Conservation (phyloP, 2,888 invertebrate species). For the Cetonia aurata region DNA sequence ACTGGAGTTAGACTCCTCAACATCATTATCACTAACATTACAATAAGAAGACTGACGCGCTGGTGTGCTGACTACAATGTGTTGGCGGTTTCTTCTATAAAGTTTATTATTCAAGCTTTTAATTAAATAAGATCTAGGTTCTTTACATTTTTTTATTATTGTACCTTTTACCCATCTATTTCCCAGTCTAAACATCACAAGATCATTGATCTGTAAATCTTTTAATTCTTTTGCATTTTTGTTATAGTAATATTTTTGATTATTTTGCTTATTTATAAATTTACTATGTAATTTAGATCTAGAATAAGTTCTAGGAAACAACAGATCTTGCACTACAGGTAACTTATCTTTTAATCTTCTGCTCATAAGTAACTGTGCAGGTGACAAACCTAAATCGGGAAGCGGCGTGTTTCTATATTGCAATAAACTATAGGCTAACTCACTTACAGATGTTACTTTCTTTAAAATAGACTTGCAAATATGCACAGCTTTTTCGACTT, state of each 20-base stretch:
- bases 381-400: conserved; percentile 42
- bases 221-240: conserved; percentile 1
- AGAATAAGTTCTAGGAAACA: not conserved
- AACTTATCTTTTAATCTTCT: conserved; percentile 21
- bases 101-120: no score
- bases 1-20: no score
- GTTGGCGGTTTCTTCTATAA: no score
- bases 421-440: conserved; percentile 44
- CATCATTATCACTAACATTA: no score
- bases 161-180: conserved; percentile 3
- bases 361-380: conserved; percentile 46
- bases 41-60: no score
- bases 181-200: not conserved
- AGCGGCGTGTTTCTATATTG: conserved; percentile 49
- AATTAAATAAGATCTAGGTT: no score
- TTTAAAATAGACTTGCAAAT: conserved; percentile 49
- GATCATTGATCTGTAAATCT: not conserved
- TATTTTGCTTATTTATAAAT: conserved; percentile 7
- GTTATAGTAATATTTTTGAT: conserved; percentile 15
- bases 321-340: conserved; percentile 6
- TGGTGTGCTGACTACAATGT: no score
- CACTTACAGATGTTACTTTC: conserved; percentile 40
- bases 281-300: not conserved
- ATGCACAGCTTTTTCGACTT: conserved; percentile 50
- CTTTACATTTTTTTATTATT: no score